phyloP scores from a whole-genome alignment of 2,888 invertebrate genomes.

The Drosophila tanythrix region DNA sequence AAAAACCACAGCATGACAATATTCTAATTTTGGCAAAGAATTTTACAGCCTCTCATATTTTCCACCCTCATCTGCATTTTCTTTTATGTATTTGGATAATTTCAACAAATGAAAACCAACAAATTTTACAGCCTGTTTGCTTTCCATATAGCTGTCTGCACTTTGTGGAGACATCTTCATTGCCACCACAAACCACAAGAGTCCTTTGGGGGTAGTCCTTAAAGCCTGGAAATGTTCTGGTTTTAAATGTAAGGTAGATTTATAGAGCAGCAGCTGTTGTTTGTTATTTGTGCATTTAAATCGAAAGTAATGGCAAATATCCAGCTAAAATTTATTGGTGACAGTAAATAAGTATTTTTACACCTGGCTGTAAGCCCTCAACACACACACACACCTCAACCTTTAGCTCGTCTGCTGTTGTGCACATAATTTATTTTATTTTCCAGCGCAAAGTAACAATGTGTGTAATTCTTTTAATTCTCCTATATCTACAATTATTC shows the following conservation, averaged over 20 bases:
- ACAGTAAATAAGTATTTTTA: slow-evolving; percentile 64
- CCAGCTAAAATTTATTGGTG: slow-evolving; percentile 68
- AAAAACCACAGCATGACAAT: not conserved
- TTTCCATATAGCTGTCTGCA: not conserved
- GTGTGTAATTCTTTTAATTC: slow-evolving; percentile 47
- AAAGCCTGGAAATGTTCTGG: slow-evolving; percentile 6
- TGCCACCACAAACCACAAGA: too few relatives aligned
- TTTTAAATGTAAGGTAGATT: slow-evolving; percentile 31
- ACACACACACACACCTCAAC: not conserved
- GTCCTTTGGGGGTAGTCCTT: not conserved
- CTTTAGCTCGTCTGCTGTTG: not conserved
- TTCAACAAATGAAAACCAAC: not conserved
- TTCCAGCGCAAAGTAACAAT: slow-evolving; percentile 47
- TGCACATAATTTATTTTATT: slow-evolving; percentile 42
- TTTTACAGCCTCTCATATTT: not conserved
- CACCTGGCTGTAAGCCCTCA: slow-evolving; percentile 41
- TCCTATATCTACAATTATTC: not conserved
- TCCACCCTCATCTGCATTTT: not conserved
- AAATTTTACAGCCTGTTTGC: not conserved
- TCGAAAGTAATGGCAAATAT: slow-evolving; percentile 69
- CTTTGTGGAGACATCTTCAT: not conserved
- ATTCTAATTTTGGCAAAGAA: not conserved
- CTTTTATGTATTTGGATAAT: not conserved
- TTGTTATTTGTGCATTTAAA: slow-evolving; percentile 59
- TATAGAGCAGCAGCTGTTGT: slow-evolving; percentile 39